Evolutionary conservation across 2,888 invertebrate genomes (phyloP).

Genomic region (Athalia cordata): DNA sequence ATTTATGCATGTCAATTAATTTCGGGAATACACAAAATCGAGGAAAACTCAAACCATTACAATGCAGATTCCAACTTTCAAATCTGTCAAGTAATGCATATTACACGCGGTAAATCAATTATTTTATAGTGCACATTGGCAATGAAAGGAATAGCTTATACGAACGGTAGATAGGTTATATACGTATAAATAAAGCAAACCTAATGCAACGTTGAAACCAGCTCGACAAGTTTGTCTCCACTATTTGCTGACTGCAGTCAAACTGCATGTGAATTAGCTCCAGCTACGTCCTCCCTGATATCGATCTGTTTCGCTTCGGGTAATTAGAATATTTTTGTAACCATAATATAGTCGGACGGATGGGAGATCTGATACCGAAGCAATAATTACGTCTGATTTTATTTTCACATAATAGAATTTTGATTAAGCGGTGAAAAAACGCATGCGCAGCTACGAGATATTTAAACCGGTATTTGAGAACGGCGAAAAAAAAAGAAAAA

Average conservation of each 20-base stretch:
- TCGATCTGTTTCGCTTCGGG: conserved; percentile 51
- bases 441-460: too few relatives aligned
- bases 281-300: conserved; percentile 58
- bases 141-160: not conserved
- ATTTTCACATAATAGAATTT: not conserved
- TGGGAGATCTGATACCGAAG: not conserved
- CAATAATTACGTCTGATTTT: not conserved
- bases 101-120: too few relatives aligned
- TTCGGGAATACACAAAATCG: too few relatives aligned
- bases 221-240: conserved; percentile 65
- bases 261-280: conserved; percentile 70
- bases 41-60: too few relatives aligned
- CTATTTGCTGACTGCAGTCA: conserved; percentile 68
- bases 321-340: conserved; percentile 68
- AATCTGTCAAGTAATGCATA: too few relatives aligned
- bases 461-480: too few relatives aligned
- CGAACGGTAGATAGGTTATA: not conserved
- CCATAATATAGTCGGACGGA: conserved; percentile 40
- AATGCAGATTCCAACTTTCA: too few relatives aligned
- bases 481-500: too few relatives aligned
- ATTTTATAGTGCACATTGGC: not conserved
- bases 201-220: conserved; percentile 54
- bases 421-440: not conserved
- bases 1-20: not conserved
- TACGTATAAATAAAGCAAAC: too few relatives aligned